A percentile compares a stretch with the other conserved stretches of the same genome.
phyloP scores from a whole-genome alignment of 2,888 invertebrate species.

The Heliconius hortense region DNA sequence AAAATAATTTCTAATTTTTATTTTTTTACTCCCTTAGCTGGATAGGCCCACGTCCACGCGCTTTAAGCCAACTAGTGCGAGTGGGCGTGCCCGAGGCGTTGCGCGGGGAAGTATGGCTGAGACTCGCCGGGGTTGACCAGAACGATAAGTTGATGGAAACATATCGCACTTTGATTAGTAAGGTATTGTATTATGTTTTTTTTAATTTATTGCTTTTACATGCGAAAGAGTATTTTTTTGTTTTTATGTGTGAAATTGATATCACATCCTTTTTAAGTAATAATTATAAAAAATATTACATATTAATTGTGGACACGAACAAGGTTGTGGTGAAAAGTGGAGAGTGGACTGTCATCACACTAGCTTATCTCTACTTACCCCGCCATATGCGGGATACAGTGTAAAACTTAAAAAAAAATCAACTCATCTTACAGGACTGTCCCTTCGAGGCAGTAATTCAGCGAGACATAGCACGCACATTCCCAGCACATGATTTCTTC shows the following conservation, averaged over 20 bases:
- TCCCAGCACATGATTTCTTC: constrained; percentile 99
- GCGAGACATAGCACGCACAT: constrained; percentile 98
- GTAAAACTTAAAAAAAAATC: background rate
- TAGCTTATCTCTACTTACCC: too few species aligned
- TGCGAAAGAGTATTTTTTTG: background rate
- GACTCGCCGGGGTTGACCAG: constrained; percentile 93
- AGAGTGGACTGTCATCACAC: too few species aligned
- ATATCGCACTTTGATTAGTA: constrained; percentile 95
- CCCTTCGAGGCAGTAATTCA: constrained; percentile 97
- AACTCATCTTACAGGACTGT: constrained; percentile 87
- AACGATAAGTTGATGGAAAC: constrained; percentile 93
- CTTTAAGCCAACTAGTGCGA: constrained; percentile 89
- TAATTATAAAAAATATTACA: too few species aligned
- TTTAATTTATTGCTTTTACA: too few species aligned
- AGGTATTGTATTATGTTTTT: constrained; percentile 78
- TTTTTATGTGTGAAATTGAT: background rate
- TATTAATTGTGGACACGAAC: too few species aligned
- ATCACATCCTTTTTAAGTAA: too few species aligned
- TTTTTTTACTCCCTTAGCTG: constrained; percentile 59
- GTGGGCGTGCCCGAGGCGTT: constrained; percentile 97
- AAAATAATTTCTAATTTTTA: background rate
- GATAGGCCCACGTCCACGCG: constrained; percentile 90
- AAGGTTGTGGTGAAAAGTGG: too few species aligned
- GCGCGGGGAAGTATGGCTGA: constrained; percentile 98
- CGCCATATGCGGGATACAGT: too few species aligned